Evolutionary conservation across 2,888 invertebrate genomes (phyloP), one percentile per base, ranked within the genome.

Genomic region (Netelia inedita): DNA sequence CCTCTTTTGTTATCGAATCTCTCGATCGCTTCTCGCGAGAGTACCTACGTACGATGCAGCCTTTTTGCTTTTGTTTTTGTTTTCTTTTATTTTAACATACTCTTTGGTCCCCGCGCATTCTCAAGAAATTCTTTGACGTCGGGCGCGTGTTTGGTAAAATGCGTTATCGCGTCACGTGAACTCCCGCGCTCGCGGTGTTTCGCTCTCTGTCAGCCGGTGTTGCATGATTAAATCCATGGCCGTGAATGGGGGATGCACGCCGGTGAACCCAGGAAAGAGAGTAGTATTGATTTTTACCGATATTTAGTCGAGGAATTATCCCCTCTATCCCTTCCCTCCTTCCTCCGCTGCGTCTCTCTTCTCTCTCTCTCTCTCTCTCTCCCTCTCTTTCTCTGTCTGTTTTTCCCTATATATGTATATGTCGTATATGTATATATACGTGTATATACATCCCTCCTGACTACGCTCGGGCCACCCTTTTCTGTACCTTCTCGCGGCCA

Each of bases 201-300:
- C 19, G 35, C 35, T 35, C 35, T 35, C 35, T 35, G 35, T 46
- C 53, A 46, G 21, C 59, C 35, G 41, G 35, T 71, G 69, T 81
- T 90, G 90, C 89, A 90, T 91, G 90, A 91, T 91, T 92, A 91
- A 88, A 87, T 65, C 21, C 72, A n/a, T 28, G 55, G 57, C 41
- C 23, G 23, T 50, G 41, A 82, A 79, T 50, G 76, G 53, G n/a
- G 66, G 66, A 50, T 61, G 73, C 68, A 65, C 85, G 88, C 87
- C 84, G 86, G 90, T 87, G 88, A 85, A 87, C 87, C 89, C 89
- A 90, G 90, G 89, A 91, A 90, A 91, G 90, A 91, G 92, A 91
- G 35, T 91, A 91, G 91, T 93, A 93, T 93, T 93, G 93, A 93
- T 93, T 92, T 92, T 92, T 91, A 91, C 92, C 91, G 92, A 93